Conservation (phyloP, 2,113 vertebrate species). For the Leiothrix lutea region DNA sequence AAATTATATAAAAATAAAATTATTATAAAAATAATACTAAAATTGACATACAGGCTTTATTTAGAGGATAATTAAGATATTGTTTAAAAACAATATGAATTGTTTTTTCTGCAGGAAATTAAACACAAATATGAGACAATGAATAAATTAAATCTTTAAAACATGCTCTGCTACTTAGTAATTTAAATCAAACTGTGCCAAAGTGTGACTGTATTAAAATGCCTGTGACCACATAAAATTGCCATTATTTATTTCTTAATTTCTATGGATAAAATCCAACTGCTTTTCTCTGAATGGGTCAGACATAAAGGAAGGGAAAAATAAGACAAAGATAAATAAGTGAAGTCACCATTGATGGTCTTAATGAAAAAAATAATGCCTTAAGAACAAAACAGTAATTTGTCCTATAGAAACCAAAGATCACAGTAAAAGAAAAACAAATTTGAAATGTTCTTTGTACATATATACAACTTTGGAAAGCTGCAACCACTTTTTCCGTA, state of each 20-base stretch:
- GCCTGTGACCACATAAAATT: background rate
- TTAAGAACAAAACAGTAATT: background rate
- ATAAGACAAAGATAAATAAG: background rate
- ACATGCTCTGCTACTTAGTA: background rate
- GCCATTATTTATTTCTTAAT: background rate
- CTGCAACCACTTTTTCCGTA: background rate
- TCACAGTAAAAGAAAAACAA: background rate
- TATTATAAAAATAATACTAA: background rate
- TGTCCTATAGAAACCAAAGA: background rate
- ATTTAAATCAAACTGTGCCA: background rate
- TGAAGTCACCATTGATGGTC: background rate
- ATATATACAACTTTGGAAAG: background rate
- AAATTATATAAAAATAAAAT: no score
- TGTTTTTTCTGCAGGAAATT: background rate
- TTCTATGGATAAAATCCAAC: background rate
- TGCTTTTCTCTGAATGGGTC: background rate
- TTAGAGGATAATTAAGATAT: background rate
- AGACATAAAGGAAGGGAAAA: background rate
- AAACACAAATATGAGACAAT: background rate
- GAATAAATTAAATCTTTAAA: background rate
- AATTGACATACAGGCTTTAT: background rate
- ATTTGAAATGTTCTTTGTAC: background rate
- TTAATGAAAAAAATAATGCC: background rate
- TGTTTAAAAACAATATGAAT: background rate
- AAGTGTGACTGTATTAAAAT: background rate